phyloP scores from a whole-genome alignment of 2,888 invertebrate genomes.

The Torymus auratus region DNA sequence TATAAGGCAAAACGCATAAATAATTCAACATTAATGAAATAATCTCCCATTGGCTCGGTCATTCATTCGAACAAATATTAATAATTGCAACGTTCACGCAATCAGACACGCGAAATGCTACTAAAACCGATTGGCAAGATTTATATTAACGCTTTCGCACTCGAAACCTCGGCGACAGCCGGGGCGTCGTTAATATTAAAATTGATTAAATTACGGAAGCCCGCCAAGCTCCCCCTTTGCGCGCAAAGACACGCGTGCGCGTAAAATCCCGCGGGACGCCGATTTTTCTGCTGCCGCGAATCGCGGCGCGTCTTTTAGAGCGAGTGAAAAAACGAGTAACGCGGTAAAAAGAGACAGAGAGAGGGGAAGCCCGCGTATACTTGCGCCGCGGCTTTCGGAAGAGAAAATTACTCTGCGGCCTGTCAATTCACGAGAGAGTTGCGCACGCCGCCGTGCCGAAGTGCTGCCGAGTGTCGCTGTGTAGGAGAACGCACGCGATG shows the following conservation, averaged over 20 bases:
- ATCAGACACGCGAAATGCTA: background rate
- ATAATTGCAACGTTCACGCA: background rate
- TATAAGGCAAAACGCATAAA: constrained; percentile 12
- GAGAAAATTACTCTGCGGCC: constrained; percentile 40
- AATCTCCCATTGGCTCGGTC: background rate
- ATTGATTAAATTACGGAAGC: constrained; percentile 10
- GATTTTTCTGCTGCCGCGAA: constrained; percentile 32
- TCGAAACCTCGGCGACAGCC: background rate
- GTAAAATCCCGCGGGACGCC: constrained; percentile 21
- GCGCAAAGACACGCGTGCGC: background rate
- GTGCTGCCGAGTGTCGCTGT: too few species aligned
- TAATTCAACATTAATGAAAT: constrained; percentile 15
- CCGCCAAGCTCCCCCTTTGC: background rate
- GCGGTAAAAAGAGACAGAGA: background rate
- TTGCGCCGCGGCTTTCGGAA: background rate
- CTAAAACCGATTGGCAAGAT: background rate
- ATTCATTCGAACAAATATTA: background rate
- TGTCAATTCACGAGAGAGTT: constrained; percentile 37
- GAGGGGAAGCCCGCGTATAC: constrained; percentile 22
- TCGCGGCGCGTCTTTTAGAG: constrained; percentile 25
- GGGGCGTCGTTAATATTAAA: background rate
- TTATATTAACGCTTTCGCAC: constrained; percentile 5
- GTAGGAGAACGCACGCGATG: background rate
- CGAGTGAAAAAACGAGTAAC: constrained; percentile 29
- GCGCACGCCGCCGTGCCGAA: background rate